A percentile compares a stretch with the other conserved stretches of the same genome.
phyloP scores from a whole-genome alignment of 2,113 vertebrate genomes.

The Mola mola region DNA sequence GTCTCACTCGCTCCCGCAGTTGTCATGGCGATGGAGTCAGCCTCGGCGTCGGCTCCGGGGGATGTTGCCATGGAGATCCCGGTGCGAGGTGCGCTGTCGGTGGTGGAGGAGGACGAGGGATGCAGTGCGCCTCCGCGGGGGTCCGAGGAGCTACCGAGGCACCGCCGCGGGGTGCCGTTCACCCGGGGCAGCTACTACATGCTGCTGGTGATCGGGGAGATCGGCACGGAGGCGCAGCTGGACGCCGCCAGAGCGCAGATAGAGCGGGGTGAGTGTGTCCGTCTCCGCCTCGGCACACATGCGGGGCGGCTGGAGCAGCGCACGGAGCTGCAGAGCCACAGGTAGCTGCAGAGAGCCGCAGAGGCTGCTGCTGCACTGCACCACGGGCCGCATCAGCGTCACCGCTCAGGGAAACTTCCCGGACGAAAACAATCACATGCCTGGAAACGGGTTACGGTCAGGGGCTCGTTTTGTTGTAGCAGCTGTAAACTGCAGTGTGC shows the following conservation, averaged over 20 bases:
- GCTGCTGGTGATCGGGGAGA: slow-evolving; percentile 91
- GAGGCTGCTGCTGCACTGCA: slow-evolving; percentile 72
- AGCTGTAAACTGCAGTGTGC: too few relatives aligned
- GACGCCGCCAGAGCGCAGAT: slow-evolving; percentile 84
- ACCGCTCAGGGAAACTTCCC: not conserved
- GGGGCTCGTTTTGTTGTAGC: not conserved
- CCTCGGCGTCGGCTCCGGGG: slow-evolving; percentile 73
- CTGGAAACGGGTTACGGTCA: not conserved
- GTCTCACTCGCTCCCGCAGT: slow-evolving; percentile 73
- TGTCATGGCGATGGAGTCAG: slow-evolving; percentile 91
- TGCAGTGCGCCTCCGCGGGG: slow-evolving; percentile 43
- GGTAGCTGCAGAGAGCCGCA: slow-evolving; percentile 14
- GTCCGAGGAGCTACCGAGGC: slow-evolving; percentile 68
- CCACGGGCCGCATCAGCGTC: slow-evolving; percentile 51
- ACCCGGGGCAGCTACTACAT: slow-evolving; percentile 81
- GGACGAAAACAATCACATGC: not conserved
- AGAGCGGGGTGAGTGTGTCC: slow-evolving; percentile 87
- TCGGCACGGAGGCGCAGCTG: slow-evolving; percentile 90
- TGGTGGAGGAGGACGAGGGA: slow-evolving; percentile 77
- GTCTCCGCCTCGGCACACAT: not conserved
- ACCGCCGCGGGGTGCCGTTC: slow-evolving; percentile 67
- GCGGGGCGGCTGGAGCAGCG: too few relatives aligned
- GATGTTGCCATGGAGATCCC: slow-evolving; percentile 90
- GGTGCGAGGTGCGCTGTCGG: slow-evolving; percentile 74
- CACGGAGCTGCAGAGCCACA: slow-evolving; percentile 34